Evolutionary conservation across 1,140 invertebrate species (phyloP), one percentile per base, ranked within the genome.

Genomic region (Trichogramma pretiosum): DNA sequence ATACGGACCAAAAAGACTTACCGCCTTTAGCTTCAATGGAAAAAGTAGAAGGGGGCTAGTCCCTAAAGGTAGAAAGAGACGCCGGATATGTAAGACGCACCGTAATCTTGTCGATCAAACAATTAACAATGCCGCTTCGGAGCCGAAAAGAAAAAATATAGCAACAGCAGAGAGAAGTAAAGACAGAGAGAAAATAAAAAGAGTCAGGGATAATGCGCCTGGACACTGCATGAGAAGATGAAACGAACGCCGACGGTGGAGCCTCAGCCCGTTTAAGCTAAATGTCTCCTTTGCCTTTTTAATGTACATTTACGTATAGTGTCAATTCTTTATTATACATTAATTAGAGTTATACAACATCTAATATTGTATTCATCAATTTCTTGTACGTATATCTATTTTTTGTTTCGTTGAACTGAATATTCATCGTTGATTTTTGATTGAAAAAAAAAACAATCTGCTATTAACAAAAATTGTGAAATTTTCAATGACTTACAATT

Each of bases 51-150:
- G 36, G 44, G 48, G 41, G 42, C 38, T 17, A 39, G 53, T n/a
- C n/a, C n/a, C n/a, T n/a, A n/a, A n/a, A n/a, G n/a, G n/a, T n/a
- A n/a, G n/a, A n/a, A n/a, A n/a, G 58, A 61, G 61, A 61, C 54
- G 59, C 56, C 56, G 61, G 59, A 62, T 62, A 70, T 69, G 67
- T 68, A 67, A 63, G 65, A 70, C 61, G 65, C 63, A 58, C 58
- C 56, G 62, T 68, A 69, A 72, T 70, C 68, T 72, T 70, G 67
- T 72, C 66, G 67, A 72, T 72, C 68, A 69, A 70, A 72, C 66
- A 68, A 72, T 72, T 72, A 72, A 69, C 66, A 69, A 70, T 68
- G 62, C 64, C 62, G 59, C 53, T 56, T 58, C n/a, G n/a, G n/a
- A 55, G 58, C 55, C 48, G 44, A n/a, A 46, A 44, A 54, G 53